Evolutionary conservation across 2,888 invertebrate species (phyloP).

Genomic region (Drosophila mulleri): DNA sequence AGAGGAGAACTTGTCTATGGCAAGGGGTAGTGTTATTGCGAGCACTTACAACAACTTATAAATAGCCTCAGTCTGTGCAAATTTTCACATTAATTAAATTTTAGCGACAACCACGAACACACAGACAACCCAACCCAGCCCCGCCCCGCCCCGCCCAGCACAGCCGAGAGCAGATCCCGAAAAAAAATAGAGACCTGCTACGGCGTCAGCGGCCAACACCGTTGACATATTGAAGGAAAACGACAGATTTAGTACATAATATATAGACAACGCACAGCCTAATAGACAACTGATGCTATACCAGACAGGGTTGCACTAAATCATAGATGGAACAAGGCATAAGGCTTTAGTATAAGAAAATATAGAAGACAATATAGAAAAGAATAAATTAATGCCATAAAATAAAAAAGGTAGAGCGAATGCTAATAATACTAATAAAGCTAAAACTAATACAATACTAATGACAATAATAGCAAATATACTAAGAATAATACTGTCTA

Average conservation of each 20-base stretch:
- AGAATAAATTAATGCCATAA: too few species aligned
- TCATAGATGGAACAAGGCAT: neutral
- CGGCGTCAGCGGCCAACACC: slow-evolving; percentile 66
- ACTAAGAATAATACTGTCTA: too few species aligned
- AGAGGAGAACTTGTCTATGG: neutral
- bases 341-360: neutral
- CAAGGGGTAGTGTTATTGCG: slow-evolving; percentile 11
- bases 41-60: slow-evolving; percentile 80
- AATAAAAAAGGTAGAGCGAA: too few species aligned
- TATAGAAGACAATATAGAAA: neutral
- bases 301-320: slow-evolving; percentile 38
- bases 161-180: slow-evolving; percentile 33
- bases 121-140: slow-evolving; percentile 15
- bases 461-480: too few species aligned
- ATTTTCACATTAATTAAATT: slow-evolving; percentile 83
- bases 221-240: slow-evolving; percentile 82
- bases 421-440: too few species aligned
- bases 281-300: slow-evolving; percentile 31
- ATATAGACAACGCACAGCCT: slow-evolving; percentile 42
- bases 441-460: too few species aligned
- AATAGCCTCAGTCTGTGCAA: slow-evolving; percentile 82
- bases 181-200: slow-evolving; percentile 34
- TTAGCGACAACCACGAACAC: slow-evolving; percentile 65
- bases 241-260: slow-evolving; percentile 81
- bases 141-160: slow-evolving; percentile 10